Conservation (phyloP, 2,888 invertebrate genomes). For the Epistrophe grossulariae region DNA sequence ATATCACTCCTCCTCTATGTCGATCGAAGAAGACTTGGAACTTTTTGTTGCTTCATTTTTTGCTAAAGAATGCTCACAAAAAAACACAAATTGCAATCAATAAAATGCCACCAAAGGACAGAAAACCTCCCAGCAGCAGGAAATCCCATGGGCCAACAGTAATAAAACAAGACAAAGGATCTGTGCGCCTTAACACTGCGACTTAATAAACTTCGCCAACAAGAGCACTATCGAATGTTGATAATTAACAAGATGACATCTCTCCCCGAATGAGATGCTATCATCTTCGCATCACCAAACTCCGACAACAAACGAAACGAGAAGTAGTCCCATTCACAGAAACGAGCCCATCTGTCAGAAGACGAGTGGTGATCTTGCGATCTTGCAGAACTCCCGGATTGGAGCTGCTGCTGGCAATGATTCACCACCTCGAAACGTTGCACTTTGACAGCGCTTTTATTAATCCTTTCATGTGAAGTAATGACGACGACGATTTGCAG, state of each 20-base stretch:
- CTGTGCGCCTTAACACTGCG: slow-evolving; percentile 51
- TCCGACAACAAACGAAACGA: slow-evolving; percentile 28
- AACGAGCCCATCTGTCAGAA: slow-evolving; percentile 56
- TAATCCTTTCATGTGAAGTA: slow-evolving; percentile 49
- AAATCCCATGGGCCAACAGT: slow-evolving; percentile 34
- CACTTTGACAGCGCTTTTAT: slow-evolving; percentile 46
- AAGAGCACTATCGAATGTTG: slow-evolving; percentile 65
- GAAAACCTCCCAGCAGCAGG: slow-evolving; percentile 35
- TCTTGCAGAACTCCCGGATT: slow-evolving; percentile 47
- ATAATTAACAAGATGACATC: slow-evolving; percentile 72
- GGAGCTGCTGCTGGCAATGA: slow-evolving; percentile 39
- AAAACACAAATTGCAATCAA: slow-evolving; percentile 49
- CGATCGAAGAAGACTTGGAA: slow-evolving; percentile 32
- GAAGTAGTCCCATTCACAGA: slow-evolving; percentile 59
- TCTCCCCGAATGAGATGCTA: slow-evolving; percentile 66
- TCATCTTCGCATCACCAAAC: slow-evolving; percentile 47
- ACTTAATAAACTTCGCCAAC: slow-evolving; percentile 45
- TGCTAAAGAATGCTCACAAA: slow-evolving; percentile 16
- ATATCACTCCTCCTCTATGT: slow-evolving; percentile 42
- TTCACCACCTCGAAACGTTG: slow-evolving; percentile 62
- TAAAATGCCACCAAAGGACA: slow-evolving; percentile 59
- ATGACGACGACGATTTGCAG: too few relatives aligned
- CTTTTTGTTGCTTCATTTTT: slow-evolving; percentile 44
- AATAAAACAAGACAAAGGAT: slow-evolving; percentile 59
- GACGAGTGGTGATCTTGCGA: slow-evolving; percentile 51